Evolutionary conservation across 2,888 invertebrate species (phyloP).

Genomic region (Xanthia icteritia): DNA sequence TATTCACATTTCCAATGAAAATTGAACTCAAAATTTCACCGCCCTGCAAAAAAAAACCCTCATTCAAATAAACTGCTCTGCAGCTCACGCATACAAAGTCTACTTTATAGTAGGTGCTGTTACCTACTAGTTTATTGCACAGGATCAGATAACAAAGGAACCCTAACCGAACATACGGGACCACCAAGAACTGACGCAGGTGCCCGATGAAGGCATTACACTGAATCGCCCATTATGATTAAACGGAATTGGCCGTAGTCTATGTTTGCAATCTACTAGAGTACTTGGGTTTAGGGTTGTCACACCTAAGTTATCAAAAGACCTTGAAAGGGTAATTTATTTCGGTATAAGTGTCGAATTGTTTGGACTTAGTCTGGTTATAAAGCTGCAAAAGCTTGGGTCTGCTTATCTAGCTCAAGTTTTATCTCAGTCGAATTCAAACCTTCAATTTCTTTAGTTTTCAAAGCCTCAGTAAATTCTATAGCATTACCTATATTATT

Average conservation of each 20-base stretch:
- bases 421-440: neutral
- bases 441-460: neutral
- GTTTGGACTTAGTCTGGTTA: neutral
- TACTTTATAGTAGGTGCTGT: slow-evolving; percentile 55
- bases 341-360: neutral
- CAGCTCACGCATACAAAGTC: slow-evolving; percentile 38
- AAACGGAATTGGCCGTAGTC: slow-evolving; percentile 80
- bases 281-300: slow-evolving; percentile 68
- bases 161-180: slow-evolving; percentile 62
- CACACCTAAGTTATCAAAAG: slow-evolving; percentile 14
- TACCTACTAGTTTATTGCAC: slow-evolving; percentile 60
- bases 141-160: slow-evolving; percentile 66
- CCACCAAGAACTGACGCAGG: slow-evolving; percentile 79
- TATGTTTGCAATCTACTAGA: slow-evolving; percentile 85
- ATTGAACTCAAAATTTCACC: neutral
- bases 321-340: slow-evolving; percentile 5
- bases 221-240: slow-evolving; percentile 87
- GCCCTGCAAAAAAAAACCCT: slow-evolving; percentile 20
- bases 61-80: slow-evolving; percentile 15
- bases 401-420: neutral
- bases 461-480: neutral
- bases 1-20: neutral
- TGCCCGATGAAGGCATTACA: slow-evolving; percentile 88
- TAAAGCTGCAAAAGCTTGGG: neutral
- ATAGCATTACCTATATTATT: neutral